Base-by-base conservation (phyloP, 1,140 invertebrate genomes). In the Ptiloglossa arizonensis region DNA sequence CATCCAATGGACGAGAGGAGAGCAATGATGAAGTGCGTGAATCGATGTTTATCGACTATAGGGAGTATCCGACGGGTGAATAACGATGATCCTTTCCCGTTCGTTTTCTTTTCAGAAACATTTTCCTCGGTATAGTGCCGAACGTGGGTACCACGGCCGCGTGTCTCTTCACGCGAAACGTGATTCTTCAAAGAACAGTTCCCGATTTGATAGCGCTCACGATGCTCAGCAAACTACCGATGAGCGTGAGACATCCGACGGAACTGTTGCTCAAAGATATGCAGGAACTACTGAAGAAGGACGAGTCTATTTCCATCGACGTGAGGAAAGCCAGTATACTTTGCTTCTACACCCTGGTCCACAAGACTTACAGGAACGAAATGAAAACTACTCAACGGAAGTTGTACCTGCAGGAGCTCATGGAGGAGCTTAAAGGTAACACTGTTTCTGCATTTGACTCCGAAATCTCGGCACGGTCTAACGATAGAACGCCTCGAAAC, bases 101-200 rank as follows among this genome's bases (percentile, higher is more conserved):
- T 70, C 11, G 38, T 9, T 11, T 57, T 13, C 27, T 57, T 75
- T 81, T n/a, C 38, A 90, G 89, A 52, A 87, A 90, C 22, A 82
- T 93, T 6, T 93, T 93, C 62, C 72, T 93, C 6, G 74, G 87
- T 78, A 87, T 93, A 32, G 24, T 93, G 13, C 91, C 93, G 4
- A 75, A 91, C 19, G 86, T 92, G 22, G 93, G 93, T n/a, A 93
- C 92, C 1, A 60, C 82, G 15, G 89, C 88, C 9, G 85, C 89
- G 0, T 88, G 85, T 38, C 60, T 88, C 5, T 92, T 93, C 63
- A 89, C 89, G 15, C 80, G 86, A 56, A 86, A 92, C 41, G 35
- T 93, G 1, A 85, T 93, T 24, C 80, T 71, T 15, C 81, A 88
- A 2, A 83, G 88, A 17, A 86, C 85, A 54, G 69, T 93, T 2